Base-by-base conservation (phyloP, 2,797 vertebrate genomes). In the Antennarius maculatus region DNA sequence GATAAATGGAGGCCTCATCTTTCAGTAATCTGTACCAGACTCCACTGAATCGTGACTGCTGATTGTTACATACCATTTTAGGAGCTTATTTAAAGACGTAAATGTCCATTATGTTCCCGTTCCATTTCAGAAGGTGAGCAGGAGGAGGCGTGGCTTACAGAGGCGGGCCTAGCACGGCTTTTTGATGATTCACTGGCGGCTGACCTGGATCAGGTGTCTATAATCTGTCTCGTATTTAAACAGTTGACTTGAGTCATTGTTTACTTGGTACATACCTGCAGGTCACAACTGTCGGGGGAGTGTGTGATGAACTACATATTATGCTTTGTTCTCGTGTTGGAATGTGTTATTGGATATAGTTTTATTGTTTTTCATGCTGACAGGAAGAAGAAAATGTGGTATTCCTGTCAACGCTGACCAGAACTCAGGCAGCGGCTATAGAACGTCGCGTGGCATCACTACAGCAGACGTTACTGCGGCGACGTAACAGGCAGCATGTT, bases 91-190 rank as follows among this genome's bases (percentile, higher is more conserved):
- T 23, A 9, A n/a, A 45, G 46, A 23, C 14, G 15, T 17, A 15
- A 46, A 10, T 15, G 2, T 31, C 18, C 37, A 10, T 39, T 23
- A 1, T 28, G 14, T n/a, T 18, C 45, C 7, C 5, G 57, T 47
- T 65, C 7, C 63, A 7, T 57, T 79, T 53, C 61, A 99, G 98
- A 99, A 55, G 97, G 97, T 0, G 98, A 99, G 63, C 86, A 95
- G 84, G 97, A 99, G 86, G 96, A 98, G 88, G 96, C 97, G 39
- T 99, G 98, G 98, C 93, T 99, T 43, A 94, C 92, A 39, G 95
- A 99, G 88, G 96, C 97, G 0, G 98, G 98, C 41, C 89, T 99
- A 9, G 93, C 95, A 4, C 94, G 90, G 29, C 93, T 99, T n/a
- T 94, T 97, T 23, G 95, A 97, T 56, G 87, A 92, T 71, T 91